phyloP scores from a whole-genome alignment of 2,888 invertebrate genomes.

The Spisula subtruncata region DNA sequence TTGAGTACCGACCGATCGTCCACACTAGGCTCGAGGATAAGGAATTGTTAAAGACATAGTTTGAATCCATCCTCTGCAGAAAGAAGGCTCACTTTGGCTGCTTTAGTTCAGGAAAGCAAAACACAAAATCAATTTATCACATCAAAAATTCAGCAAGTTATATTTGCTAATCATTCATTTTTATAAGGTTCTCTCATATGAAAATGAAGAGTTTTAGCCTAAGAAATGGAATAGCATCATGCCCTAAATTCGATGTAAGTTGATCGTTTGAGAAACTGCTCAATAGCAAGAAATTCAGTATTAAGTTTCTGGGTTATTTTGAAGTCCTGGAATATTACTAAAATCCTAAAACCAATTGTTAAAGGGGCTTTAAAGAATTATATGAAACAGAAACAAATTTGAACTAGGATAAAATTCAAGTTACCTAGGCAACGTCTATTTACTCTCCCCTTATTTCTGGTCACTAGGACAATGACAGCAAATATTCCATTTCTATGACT shows the following conservation, averaged over 20 bases:
- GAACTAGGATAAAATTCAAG: too few species aligned
- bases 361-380: too few species aligned
- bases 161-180: not conserved
- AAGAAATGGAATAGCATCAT: constrained; percentile 2
- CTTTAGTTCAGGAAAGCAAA: constrained; percentile 25
- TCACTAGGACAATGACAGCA: not conserved
- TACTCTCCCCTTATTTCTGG: not conserved
- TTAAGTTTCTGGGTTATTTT: too few species aligned
- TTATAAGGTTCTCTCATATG: not conserved
- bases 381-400: too few species aligned
- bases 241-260: too few species aligned
- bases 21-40: not conserved
- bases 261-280: too few species aligned
- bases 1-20: not conserved
- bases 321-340: too few species aligned
- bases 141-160: not conserved
- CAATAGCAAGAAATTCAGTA: too few species aligned
- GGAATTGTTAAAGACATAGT: constrained; percentile 26
- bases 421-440: too few species aligned
- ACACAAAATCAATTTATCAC: constrained; percentile 20
- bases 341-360: too few species aligned
- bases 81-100: constrained; percentile 31
- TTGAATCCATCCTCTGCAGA: constrained; percentile 23
- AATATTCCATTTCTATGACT: not conserved
- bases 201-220: constrained; percentile 8